Percentiles rank a stretch among this genome's conserved stretches.
phyloP scores from a whole-genome alignment of 23 tunicate genomes.

The Styela clava region DNA sequence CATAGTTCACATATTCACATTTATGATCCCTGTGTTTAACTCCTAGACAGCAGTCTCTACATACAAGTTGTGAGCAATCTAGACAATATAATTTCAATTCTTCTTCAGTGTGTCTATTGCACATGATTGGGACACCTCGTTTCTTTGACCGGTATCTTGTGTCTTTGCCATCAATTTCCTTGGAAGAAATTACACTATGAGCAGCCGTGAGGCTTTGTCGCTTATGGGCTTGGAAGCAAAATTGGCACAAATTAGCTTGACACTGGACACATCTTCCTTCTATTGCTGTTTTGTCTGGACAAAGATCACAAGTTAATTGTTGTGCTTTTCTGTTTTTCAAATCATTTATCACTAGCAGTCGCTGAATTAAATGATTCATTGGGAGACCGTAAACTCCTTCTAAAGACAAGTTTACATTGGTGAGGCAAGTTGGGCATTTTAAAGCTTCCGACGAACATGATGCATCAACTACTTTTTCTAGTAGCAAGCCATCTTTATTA shows the following conservation, averaged over 20 bases:
- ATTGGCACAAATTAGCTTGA: slow-evolving; percentile 15
- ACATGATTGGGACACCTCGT: slow-evolving; percentile 15
- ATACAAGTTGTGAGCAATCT: slow-evolving; percentile 61
- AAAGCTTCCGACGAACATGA: slow-evolving; percentile 6
- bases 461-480: background rate
- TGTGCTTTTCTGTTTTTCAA: slow-evolving; percentile 6
- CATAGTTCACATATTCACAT: slow-evolving; percentile 20
- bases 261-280: slow-evolving; percentile 26
- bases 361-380: slow-evolving; percentile 10
- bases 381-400: slow-evolving; percentile 28
- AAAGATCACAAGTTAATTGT: slow-evolving; percentile 21
- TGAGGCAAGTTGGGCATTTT: slow-evolving; percentile 17
- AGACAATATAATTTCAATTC: slow-evolving; percentile 71
- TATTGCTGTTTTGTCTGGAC: slow-evolving; percentile 16
- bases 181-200: slow-evolving; percentile 17
- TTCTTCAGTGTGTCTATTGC: slow-evolving; percentile 61
- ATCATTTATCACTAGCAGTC: slow-evolving; percentile 11
- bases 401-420: slow-evolving; percentile 3
- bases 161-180: slow-evolving; percentile 6
- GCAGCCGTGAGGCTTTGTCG: slow-evolving; percentile 26
- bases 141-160: background rate
- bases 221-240: slow-evolving; percentile 26
- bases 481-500: background rate
- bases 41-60: slow-evolving; percentile 92
- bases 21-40: slow-evolving; percentile 68